Base-by-base conservation (phyloP, 2,888 invertebrate genomes). In the Platycnemis pennipes region DNA sequence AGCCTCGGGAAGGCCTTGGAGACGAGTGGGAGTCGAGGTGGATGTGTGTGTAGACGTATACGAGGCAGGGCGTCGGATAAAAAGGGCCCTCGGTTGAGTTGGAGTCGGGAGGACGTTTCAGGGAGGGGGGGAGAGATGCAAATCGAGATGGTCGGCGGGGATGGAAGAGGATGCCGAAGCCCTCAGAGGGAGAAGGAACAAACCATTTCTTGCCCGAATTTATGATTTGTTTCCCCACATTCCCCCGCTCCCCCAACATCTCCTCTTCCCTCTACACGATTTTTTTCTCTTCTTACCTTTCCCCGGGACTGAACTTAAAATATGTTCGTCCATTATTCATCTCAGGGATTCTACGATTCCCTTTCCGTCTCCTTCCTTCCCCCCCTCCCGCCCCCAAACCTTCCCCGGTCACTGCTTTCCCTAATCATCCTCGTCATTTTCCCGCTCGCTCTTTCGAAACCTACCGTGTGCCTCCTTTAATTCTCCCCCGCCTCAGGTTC, bases 281-380 rank as follows among this genome's bases (percentile, higher is more conserved):
- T 63, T 91, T 56, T 44, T 44, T 63, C 44, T 69, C 42, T 56
- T 56, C 63, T 63, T 91, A 42, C 44, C 63, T 45, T 91, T 44
- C 69, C 63, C n/a, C 91, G 8, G 63, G 22, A 26, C 63, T 44
- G 37, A 63, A 22, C 63, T 69, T n/a, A 63, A 89, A 89, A 89
- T 87, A 87, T 87, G 89, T 42, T 56, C 56, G 56, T 89, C 49
- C 89, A 89, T 89, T 89, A 89, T 89, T 89, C 56, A 89, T 89
- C 42, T 77, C 63, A 69, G 44, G 91, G 44, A 26, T 63, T 87
- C 77, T 77, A 77, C 37, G 37, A 77, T 77, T 77, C 37, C 77
- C 31, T 69, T 69, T 77, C 77, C 77, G 0, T 8, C 13, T 2
- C 31, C 77, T 11, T 37, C 77, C 31, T 31, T 31, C 31, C n/a